Percentiles rank a stretch among this genome's conserved stretches.
phyloP scores from a whole-genome alignment of 2,888 invertebrate species.

The Drosophila yooni region DNA sequence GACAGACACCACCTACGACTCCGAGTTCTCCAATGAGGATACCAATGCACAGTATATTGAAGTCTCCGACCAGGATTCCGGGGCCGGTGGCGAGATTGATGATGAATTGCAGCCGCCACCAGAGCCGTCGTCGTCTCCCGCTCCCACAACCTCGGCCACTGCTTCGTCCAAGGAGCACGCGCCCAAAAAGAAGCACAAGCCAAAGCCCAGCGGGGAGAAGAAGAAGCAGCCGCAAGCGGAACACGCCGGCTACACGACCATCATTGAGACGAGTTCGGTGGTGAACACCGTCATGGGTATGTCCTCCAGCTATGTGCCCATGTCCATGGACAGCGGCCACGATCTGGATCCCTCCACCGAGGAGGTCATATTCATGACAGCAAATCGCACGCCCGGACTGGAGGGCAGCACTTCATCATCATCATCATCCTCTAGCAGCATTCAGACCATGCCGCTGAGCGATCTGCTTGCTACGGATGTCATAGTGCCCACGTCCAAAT shows the following conservation, averaged over 20 bases:
- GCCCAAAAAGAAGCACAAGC: constrained; percentile 81
- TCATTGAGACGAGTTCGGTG: constrained; percentile 82
- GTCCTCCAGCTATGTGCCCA: constrained; percentile 79
- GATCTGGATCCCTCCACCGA: constrained; percentile 81
- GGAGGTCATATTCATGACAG: constrained; percentile 83
- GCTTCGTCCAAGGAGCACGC: constrained; percentile 79
- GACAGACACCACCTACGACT: constrained; percentile 80
- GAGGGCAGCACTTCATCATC: constrained; percentile 52
- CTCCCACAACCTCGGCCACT: constrained; percentile 12
- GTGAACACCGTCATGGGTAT: constrained; percentile 77
- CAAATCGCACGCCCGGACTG: constrained; percentile 80
- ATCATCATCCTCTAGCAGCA: constrained; percentile 38
- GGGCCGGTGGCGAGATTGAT: constrained; percentile 47
- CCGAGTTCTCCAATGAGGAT: constrained; percentile 82
- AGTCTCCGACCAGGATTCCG: constrained; percentile 79
- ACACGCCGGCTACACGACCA: constrained; percentile 68
- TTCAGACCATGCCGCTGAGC: constrained; percentile 50
- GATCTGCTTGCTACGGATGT: constrained; percentile 35
- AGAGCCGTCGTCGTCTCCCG: constrained; percentile 15
- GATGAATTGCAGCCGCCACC: constrained; percentile 60
- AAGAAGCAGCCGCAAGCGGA: constrained; percentile 49
- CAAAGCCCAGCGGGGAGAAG: constrained; percentile 79
- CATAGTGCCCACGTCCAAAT: constrained; percentile 54
- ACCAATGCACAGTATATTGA: constrained; percentile 81
- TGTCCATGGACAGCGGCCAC: constrained; percentile 75